These are phyloP conservation scores for Tupiocoris notatus DNA, from an alignment of 2,888 invertebrate genomes.

Conservation along the genomic window DNA sequence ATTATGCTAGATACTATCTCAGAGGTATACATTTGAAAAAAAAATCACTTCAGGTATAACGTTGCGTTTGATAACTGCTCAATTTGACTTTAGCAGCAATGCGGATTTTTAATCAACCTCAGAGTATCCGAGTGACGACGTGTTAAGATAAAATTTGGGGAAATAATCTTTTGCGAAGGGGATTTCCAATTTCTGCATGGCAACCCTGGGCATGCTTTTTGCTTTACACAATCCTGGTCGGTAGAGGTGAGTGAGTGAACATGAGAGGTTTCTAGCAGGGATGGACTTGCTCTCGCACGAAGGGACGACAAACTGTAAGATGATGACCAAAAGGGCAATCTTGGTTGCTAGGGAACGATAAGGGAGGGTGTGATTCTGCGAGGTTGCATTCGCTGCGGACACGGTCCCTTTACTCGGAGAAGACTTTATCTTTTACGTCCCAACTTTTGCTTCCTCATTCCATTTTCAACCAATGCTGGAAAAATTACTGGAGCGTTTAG, in stretches of 20 bases:
- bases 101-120: too few relatives aligned
- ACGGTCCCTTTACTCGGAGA: not conserved
- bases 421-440: not conserved
- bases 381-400: not conserved
- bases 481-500: too few relatives aligned
- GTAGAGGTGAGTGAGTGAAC: too few relatives aligned
- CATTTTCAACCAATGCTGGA: too few relatives aligned
- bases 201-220: not conserved
- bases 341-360: constrained; percentile 28
- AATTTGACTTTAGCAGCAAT: too few relatives aligned
- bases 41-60: too few relatives aligned
- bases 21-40: too few relatives aligned
- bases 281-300: constrained; percentile 7
- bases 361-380: constrained; percentile 5
- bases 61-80: too few relatives aligned
- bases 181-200: not conserved
- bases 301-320: constrained; percentile 37
- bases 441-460: not conserved
- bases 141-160: too few relatives aligned
- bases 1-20: too few relatives aligned
- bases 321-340: constrained; percentile 41
- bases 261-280: not conserved
- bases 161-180: too few relatives aligned
- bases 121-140: too few relatives aligned
- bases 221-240: not conserved